phyloP scores from a whole-genome alignment of 2,888 invertebrate species.

The Drosophila villosipedis region DNA sequence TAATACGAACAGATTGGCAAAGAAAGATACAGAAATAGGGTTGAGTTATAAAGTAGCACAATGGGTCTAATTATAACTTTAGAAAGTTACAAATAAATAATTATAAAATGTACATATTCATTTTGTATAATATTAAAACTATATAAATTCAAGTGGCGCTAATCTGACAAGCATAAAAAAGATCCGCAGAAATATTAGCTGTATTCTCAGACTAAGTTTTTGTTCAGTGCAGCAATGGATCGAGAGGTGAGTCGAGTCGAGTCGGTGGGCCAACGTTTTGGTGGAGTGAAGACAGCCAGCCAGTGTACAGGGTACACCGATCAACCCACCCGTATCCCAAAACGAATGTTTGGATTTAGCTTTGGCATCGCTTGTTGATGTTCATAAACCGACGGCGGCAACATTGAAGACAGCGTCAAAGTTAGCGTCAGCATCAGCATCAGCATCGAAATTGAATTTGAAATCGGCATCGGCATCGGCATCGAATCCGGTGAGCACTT shows the following conservation, averaged over 20 bases:
- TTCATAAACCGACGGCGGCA: slow-evolving; percentile 42
- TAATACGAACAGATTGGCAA: background rate
- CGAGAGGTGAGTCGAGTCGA: slow-evolving; percentile 11
- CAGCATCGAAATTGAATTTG: no score
- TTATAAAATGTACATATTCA: background rate
- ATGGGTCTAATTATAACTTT: background rate
- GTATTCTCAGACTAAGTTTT: background rate
- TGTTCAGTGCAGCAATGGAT: slow-evolving; percentile 26
- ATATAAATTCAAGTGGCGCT: background rate
- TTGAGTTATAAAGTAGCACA: background rate
- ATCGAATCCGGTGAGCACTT: slow-evolving; percentile 63
- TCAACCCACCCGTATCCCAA: slow-evolving; percentile 23
- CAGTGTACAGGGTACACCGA: background rate
- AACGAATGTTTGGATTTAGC: slow-evolving; percentile 64
- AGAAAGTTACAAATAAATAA: background rate
- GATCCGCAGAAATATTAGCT: background rate
- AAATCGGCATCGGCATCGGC: slow-evolving; percentile 19
- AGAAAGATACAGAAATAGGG: background rate
- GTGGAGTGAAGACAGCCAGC: slow-evolving; percentile 42
- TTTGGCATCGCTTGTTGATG: slow-evolving; percentile 47
- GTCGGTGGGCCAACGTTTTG: slow-evolving; percentile 17
- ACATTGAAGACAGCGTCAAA: slow-evolving; percentile 36
- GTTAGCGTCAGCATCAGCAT: slow-evolving; percentile 19
- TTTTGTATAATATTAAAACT: background rate
- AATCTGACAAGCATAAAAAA: background rate